phyloP scores from a whole-genome alignment of 2,888 invertebrate species.

The Tenthredo livida region DNA sequence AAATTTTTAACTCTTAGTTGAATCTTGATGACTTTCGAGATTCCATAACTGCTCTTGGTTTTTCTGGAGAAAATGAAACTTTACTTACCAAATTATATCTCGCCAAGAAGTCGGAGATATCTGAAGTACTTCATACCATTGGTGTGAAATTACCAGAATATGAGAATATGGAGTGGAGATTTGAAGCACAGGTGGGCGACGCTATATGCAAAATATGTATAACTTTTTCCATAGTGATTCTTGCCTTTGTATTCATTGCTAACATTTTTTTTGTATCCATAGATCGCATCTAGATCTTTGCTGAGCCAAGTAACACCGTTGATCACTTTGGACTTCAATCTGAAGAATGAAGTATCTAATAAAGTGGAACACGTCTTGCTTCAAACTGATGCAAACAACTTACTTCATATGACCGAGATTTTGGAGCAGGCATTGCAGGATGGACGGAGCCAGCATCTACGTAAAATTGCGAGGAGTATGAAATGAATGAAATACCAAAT shows the following conservation, averaged over 20 bases:
- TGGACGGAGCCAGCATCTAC: slow-evolving; percentile 81
- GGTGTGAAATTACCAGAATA: slow-evolving; percentile 78
- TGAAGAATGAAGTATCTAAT: slow-evolving; percentile 75
- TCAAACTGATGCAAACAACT: slow-evolving; percentile 81
- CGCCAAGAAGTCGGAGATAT: slow-evolving; percentile 81
- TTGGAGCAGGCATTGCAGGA: slow-evolving; percentile 81
- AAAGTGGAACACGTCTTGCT: slow-evolving; percentile 74
- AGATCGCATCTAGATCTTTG: slow-evolving; percentile 82
- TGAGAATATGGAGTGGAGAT: slow-evolving; percentile 84
- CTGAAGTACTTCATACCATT: slow-evolving; percentile 79
- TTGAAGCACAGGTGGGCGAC: slow-evolving; percentile 81
- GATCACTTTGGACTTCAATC: slow-evolving; percentile 81
- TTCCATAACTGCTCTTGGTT: slow-evolving; percentile 80
- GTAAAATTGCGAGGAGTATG: slow-evolving; percentile 80
- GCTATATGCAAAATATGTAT: not conserved
- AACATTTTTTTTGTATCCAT: slow-evolving; percentile 53
- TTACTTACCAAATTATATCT: slow-evolving; percentile 82
- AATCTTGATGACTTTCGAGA: slow-evolving; percentile 79
- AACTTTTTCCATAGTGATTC: not conserved
- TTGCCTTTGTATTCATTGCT: not conserved
- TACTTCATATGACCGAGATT: slow-evolving; percentile 80
- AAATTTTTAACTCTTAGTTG: slow-evolving; percentile 74
- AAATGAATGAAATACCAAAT: slow-evolving; percentile 63
- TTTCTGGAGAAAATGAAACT: slow-evolving; percentile 82
- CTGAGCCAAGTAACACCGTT: slow-evolving; percentile 82